Percentiles rank a stretch among this genome's conserved stretches.
Evolutionary conservation across 2,113 vertebrate species (phyloP).

Genomic region (Paracanthobrama guichenoti): DNA sequence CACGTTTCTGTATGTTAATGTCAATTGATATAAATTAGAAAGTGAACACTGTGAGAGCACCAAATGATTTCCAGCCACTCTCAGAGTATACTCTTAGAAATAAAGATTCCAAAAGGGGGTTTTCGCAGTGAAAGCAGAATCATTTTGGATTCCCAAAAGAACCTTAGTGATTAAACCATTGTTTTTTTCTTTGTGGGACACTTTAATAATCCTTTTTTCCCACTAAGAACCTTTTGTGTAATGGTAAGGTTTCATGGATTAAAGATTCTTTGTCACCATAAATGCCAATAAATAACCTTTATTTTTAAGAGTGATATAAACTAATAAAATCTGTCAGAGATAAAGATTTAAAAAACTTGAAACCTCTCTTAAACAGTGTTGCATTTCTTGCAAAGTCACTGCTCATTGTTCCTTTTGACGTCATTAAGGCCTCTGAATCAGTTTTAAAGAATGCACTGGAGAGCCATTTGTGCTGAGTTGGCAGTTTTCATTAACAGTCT

Average conservation of each 20-base stretch:
- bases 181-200: no score
- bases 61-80: not conserved
- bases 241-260: no score
- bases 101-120: no score
- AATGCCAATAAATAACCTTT: no score
- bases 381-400: not conserved
- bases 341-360: not conserved
- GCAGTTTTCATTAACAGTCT: constrained; percentile 38
- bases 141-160: no score
- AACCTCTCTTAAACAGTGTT: not conserved
- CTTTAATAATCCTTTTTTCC: no score
- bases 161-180: no score
- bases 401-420: constrained; percentile 10
- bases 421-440: constrained; percentile 36
- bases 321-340: not conserved
- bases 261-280: no score
- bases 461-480: not conserved
- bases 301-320: no score
- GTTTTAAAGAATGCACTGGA: constrained; percentile 34
- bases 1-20: not conserved
- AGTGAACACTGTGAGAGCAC: not conserved
- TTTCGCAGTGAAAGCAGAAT: no score
- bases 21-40: not conserved
- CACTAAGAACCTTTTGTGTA: no score
- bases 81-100: no score